Conservation (phyloP, 1,140 invertebrate species). For the Grapholita molesta region DNA sequence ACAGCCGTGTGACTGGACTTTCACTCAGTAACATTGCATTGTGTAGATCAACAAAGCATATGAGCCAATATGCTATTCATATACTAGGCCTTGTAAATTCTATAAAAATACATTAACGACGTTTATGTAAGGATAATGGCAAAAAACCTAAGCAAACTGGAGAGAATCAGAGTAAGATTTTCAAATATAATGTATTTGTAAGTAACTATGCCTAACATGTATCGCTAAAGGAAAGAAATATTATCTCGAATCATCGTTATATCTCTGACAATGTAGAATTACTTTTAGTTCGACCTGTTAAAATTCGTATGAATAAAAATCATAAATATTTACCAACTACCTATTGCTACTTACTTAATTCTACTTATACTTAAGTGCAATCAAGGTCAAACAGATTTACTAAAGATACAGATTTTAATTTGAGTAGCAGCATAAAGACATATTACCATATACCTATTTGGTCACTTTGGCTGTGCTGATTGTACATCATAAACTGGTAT, state of each 20-base stretch:
- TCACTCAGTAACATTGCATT: background rate
- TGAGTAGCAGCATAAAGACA: too few species aligned
- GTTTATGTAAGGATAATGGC: background rate
- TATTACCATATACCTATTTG: too few species aligned
- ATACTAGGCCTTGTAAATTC: background rate
- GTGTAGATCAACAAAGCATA: background rate
- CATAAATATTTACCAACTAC: background rate
- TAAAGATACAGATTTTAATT: too few species aligned
- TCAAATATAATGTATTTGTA: background rate
- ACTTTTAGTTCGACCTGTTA: background rate
- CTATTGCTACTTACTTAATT: background rate
- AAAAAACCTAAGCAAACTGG: background rate
- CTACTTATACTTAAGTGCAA: too few species aligned
- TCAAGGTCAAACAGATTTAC: too few species aligned
- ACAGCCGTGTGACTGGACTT: background rate
- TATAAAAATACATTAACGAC: background rate
- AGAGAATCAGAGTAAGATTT: background rate
- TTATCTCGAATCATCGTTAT: background rate
- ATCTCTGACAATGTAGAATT: background rate
- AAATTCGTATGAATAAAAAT: background rate
- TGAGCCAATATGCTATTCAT: background rate
- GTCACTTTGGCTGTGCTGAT: too few species aligned
- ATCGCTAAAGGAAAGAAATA: background rate
- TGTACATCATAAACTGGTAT: too few species aligned
- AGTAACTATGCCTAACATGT: background rate